phyloP scores from a whole-genome alignment of 2,113 vertebrate species.

The Aptenodytes patagonicus region DNA sequence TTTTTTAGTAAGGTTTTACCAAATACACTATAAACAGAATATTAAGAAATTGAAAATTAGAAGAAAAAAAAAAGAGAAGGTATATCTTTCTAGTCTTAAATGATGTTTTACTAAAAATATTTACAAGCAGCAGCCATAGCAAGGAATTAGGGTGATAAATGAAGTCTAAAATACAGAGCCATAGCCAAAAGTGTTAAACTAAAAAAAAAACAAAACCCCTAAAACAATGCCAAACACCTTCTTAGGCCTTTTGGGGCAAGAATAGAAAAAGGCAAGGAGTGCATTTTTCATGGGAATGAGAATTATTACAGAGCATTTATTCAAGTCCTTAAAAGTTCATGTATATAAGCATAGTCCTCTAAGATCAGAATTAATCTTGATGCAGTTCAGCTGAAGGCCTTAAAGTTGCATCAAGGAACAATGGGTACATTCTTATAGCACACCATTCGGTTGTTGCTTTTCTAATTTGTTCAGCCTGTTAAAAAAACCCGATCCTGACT shows the following conservation, averaged over 20 bases:
- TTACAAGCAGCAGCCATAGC: background rate
- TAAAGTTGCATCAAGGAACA: background rate
- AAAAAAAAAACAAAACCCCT: background rate
- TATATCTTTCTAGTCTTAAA: background rate
- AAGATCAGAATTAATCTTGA: background rate
- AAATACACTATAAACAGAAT: background rate
- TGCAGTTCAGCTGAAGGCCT: background rate
- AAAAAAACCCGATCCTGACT: constrained; percentile 1
- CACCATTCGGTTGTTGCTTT: background rate
- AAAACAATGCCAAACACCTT: background rate
- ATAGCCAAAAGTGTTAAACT: background rate
- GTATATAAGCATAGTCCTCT: background rate
- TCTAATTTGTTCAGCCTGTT: background rate
- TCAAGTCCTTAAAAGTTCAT: background rate
- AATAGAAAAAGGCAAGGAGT: background rate
- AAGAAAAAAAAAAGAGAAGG: background rate
- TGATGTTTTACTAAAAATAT: background rate
- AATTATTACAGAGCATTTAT: background rate
- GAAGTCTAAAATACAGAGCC: background rate
- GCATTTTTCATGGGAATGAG: background rate
- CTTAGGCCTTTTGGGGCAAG: background rate
- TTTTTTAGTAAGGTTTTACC: background rate
- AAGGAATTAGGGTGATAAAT: background rate
- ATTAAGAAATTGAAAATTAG: background rate
- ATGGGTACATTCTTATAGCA: background rate